Evolutionary conservation across 2,113 vertebrate species (phyloP).

Genomic region (Sarotherodon lohbergeri): DNA sequence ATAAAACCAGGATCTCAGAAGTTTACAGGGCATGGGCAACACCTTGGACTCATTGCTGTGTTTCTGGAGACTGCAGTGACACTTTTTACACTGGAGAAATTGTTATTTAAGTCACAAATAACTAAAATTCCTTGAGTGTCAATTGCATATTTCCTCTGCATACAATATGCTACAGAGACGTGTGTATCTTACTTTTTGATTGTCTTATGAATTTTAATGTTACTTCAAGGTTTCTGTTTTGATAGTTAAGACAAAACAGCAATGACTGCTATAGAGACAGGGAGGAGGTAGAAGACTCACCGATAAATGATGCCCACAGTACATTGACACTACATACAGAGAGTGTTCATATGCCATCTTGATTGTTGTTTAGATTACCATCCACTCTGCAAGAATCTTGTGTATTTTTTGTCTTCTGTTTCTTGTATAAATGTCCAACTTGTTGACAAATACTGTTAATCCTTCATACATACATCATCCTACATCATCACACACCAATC

Average conservation of each 20-base stretch:
- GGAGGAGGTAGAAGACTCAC: neutral
- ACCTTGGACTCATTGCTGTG: neutral
- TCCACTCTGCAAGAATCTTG: neutral
- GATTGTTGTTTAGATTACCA: neutral
- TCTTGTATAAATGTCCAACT: neutral
- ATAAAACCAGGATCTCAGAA: neutral
- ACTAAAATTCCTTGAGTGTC: neutral
- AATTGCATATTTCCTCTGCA: neutral
- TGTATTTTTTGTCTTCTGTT: neutral
- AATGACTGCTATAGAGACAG: neutral
- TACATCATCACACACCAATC: rapidly evolving
- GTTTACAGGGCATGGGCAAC: neutral
- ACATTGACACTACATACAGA: neutral
- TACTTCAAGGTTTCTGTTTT: neutral
- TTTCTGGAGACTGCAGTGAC: neutral
- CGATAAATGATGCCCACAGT: neutral
- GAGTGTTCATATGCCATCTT: neutral
- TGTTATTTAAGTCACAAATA: neutral
- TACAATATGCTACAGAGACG: neutral
- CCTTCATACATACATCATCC: neutral
- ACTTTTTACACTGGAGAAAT: neutral
- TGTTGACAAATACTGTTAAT: neutral
- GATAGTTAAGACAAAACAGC: neutral
- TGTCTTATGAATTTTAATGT: neutral
- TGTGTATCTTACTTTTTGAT: neutral